phyloP scores from a whole-genome alignment of 2,113 vertebrate species.

The Ptilonorhynchus violaceus region DNA sequence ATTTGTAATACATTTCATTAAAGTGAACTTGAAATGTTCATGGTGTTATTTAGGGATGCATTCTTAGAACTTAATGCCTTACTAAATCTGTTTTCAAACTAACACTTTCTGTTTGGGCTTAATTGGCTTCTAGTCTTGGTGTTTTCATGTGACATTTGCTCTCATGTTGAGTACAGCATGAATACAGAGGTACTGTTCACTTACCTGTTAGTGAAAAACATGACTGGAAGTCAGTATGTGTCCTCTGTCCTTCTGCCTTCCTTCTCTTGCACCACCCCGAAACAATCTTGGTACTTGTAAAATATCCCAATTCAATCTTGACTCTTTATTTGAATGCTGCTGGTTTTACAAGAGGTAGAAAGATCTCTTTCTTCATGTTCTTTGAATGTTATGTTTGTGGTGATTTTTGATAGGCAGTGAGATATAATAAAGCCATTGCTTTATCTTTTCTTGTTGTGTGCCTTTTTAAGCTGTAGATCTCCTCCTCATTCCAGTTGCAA shows the following conservation, averaged over 20 bases:
- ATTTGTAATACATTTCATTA: background rate
- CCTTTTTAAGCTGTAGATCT: background rate
- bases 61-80: constrained; percentile 29
- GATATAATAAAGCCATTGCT: background rate
- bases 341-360: background rate
- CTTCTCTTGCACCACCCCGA: background rate
- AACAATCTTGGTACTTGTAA: background rate
- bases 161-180: background rate
- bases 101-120: constrained; percentile 33
- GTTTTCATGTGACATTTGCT: background rate
- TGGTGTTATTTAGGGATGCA: background rate
- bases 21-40: background rate
- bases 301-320: background rate
- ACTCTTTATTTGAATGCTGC: background rate
- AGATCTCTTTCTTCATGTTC: background rate
- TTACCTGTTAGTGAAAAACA: background rate
- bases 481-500: background rate
- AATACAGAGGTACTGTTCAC: background rate
- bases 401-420: background rate
- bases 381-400: background rate
- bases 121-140: background rate
- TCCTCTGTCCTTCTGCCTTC: background rate
- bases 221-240: background rate
- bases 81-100: constrained; percentile 57
- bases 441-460: background rate